Conservation (phyloP, 2,113 vertebrate species). For the Dipodomys merriami region DNA sequence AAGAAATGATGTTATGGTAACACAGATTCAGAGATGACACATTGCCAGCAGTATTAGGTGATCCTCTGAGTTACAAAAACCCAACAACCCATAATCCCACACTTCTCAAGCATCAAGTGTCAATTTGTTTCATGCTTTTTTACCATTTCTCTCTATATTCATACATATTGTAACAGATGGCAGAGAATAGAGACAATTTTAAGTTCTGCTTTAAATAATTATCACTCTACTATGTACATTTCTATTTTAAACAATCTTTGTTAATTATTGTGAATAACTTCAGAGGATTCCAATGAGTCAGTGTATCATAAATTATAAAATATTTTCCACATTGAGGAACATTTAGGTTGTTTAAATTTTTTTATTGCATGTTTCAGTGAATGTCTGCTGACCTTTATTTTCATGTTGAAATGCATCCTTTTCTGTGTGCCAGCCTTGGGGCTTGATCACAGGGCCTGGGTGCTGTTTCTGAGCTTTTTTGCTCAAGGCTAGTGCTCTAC, state of each 20-base stretch:
- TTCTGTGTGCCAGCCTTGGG: background rate
- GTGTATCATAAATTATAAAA: slow-evolving; percentile 39
- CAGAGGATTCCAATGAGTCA: slow-evolving; percentile 29
- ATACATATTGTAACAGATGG: slow-evolving; percentile 50
- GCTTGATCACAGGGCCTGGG: no score
- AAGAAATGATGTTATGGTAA: slow-evolving; percentile 43
- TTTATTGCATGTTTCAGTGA: slow-evolving; percentile 43
- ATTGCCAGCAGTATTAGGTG: slow-evolving; percentile 25
- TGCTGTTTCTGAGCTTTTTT: no score
- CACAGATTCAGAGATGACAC: slow-evolving; percentile 32
- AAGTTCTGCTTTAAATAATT: slow-evolving; percentile 44
- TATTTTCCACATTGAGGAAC: slow-evolving; percentile 28
- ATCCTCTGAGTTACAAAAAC: slow-evolving; percentile 47
- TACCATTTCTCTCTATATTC: slow-evolving; percentile 16
- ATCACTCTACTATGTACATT: slow-evolving; percentile 22
- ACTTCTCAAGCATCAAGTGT: slow-evolving; percentile 16
- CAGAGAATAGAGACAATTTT: slow-evolving; percentile 63
- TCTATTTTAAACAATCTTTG: slow-evolving; percentile 37
- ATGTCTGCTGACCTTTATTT: background rate
- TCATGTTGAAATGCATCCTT: slow-evolving; percentile 2
- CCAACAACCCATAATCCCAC: background rate
- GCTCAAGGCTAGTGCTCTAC: no score
- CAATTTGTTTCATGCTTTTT: slow-evolving; percentile 59
- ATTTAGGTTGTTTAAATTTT: slow-evolving; percentile 49
- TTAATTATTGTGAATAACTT: slow-evolving; percentile 61